phyloP scores from a whole-genome alignment of 1,140 invertebrate genomes.

The Micrasema minimum region DNA sequence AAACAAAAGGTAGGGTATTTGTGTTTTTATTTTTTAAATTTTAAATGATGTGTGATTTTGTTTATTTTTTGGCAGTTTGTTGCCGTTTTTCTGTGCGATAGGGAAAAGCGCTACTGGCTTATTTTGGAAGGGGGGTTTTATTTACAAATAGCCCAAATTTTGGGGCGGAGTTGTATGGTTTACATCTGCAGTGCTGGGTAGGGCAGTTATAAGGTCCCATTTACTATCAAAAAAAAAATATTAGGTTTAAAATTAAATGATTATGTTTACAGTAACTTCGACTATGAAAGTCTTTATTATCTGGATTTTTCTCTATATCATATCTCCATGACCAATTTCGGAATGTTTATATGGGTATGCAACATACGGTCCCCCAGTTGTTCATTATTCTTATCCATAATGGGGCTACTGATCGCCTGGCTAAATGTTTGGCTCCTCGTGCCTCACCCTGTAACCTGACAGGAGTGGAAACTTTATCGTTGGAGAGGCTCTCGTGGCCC shows the following conservation, averaged over 20 bases:
- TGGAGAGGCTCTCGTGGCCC: slow-evolving; percentile 83
- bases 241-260: no score
- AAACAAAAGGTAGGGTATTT: no score
- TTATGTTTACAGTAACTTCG: no score
- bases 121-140: slow-evolving; percentile 97
- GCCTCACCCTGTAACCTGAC: slow-evolving; percentile 85
- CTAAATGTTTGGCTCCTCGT: slow-evolving; percentile 90
- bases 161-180: slow-evolving; percentile 91
- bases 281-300: no score
- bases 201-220: slow-evolving; percentile 91
- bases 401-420: slow-evolving; percentile 85
- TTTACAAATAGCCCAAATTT: slow-evolving; percentile 88
- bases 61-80: slow-evolving; percentile 85
- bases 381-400: slow-evolving; percentile 87
- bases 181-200: slow-evolving; percentile 86
- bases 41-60: no score
- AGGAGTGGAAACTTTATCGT: slow-evolving; percentile 82
- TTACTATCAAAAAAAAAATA: no score
- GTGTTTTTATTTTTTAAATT: no score
- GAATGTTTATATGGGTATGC: slow-evolving; percentile 92
- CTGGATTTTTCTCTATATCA: no score
- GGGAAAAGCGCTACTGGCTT: slow-evolving; percentile 93
- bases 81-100: slow-evolving; percentile 93
- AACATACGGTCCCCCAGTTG: slow-evolving; percentile 85
- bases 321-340: no score